Evolutionary conservation across 2,888 invertebrate species (phyloP).

Genomic region (Pycnomerus fuliginosus): DNA sequence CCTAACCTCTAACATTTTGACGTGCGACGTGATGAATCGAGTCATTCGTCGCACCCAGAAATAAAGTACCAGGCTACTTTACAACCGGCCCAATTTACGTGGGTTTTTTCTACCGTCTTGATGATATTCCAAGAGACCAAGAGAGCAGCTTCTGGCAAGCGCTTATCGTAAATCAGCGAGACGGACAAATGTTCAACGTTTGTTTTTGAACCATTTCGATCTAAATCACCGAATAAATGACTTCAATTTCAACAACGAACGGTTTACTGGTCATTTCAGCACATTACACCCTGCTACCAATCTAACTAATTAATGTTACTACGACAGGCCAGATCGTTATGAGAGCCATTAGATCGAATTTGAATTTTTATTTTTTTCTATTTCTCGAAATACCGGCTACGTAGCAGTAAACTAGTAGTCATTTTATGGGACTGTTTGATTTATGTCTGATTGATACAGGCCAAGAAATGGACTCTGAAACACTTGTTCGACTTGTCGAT

Average conservation of each 20-base stretch:
- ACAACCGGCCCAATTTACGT: slow-evolving; percentile 40
- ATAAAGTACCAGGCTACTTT: slow-evolving; percentile 32
- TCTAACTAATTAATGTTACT: not conserved
- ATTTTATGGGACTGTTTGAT: too few species aligned
- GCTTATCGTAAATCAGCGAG: slow-evolving; percentile 42
- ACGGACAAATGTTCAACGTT: slow-evolving; percentile 41
- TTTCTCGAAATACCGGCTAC: too few species aligned
- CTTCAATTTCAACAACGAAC: not conserved
- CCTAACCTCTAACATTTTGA: slow-evolving; percentile 31
- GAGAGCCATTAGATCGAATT: slow-evolving; percentile 4
- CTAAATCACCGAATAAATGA: slow-evolving; percentile 33
- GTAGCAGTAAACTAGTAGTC: too few species aligned
- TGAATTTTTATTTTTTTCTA: slow-evolving; percentile 12
- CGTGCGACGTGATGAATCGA: slow-evolving; percentile 26
- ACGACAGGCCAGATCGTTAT: slow-evolving; percentile 2
- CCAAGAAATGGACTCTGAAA: too few species aligned
- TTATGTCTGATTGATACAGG: too few species aligned
- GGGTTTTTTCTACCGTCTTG: slow-evolving; percentile 25
- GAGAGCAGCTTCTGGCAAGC: slow-evolving; percentile 32
- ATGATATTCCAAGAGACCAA: slow-evolving; percentile 24
- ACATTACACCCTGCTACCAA: not conserved
- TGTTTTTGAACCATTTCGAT: slow-evolving; percentile 39
- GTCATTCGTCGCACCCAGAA: slow-evolving; percentile 27
- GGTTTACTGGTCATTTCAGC: not conserved
- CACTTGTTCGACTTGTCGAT: too few species aligned